phyloP scores from a whole-genome alignment of 2,113 vertebrate genomes.

The Scophthalmus maximus region DNA sequence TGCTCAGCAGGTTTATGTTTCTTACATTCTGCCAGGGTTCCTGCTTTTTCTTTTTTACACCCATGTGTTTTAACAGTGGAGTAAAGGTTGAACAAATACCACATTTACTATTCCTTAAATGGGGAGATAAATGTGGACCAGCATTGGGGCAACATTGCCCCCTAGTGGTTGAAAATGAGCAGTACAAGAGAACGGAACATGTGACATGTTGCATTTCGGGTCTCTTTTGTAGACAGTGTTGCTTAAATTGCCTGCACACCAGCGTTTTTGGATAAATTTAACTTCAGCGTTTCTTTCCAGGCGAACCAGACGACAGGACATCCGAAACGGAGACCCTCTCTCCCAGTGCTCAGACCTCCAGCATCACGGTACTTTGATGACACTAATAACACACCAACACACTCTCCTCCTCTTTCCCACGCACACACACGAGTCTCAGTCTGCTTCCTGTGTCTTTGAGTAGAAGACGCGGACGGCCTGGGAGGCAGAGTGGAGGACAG shows the following conservation, averaged over 20 bases:
- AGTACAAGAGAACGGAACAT: constrained; percentile 15
- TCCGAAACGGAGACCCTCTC: constrained; percentile 96
- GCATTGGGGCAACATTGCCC: constrained; percentile 70
- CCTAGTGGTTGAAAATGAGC: constrained; percentile 63
- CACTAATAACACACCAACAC: neutral
- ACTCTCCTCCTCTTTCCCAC: neutral
- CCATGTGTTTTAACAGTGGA: constrained; percentile 41
- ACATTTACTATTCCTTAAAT: neutral
- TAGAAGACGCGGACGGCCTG: constrained; percentile 86
- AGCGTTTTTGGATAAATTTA: too few relatives aligned
- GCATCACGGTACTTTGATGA: constrained; percentile 87
- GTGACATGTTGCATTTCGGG: neutral
- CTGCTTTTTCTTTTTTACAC: constrained; percentile 1
- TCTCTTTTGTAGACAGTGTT: neutral
- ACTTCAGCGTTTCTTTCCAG: constrained; percentile 82
- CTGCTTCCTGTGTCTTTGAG: constrained; percentile 1
- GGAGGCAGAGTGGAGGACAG: constrained; percentile 89
- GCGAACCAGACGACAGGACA: constrained; percentile 94
- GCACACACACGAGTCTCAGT: neutral
- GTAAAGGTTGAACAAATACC: constrained; percentile 48
- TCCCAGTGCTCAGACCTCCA: constrained; percentile 97
- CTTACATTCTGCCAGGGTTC: constrained; percentile 24
- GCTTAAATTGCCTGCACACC: too few relatives aligned
- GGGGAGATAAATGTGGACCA: too few relatives aligned
- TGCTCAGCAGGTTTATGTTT: constrained; percentile 51